Evolutionary conservation across 2,888 invertebrate species (phyloP).

Genomic region (Pseudococcus longispinus): DNA sequence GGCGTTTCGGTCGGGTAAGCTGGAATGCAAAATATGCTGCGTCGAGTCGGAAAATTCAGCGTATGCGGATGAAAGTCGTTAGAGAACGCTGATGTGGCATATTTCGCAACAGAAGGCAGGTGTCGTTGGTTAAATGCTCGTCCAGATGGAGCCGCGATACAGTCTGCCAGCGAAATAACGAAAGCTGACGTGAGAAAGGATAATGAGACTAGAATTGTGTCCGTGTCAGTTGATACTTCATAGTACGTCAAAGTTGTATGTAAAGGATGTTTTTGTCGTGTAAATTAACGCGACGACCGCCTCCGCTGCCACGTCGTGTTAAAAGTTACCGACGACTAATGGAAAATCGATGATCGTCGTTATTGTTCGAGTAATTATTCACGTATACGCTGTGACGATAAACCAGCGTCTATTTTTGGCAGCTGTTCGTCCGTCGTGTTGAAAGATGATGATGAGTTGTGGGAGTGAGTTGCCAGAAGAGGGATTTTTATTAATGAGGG

Average conservation of each 20-base stretch:
- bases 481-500: not conserved
- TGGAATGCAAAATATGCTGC: not conserved
- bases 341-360: slow-evolving; percentile 15
- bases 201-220: not conserved
- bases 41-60: not conserved
- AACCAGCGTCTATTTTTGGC: not conserved
- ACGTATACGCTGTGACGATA: not conserved
- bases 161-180: not conserved
- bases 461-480: not conserved
- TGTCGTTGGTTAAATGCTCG: not conserved
- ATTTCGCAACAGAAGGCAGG: not conserved
- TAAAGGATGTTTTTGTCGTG: slow-evolving; percentile 21
- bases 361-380: slow-evolving; percentile 18
- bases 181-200: not conserved
- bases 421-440: not conserved
- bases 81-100: not conserved
- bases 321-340: not conserved
- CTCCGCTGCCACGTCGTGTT: not conserved
- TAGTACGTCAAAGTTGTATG: not conserved
- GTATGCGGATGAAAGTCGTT: not conserved
- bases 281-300: not conserved
- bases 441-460: not conserved
- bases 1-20: not conserved
- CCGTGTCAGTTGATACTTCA: not conserved
- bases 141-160: not conserved